Evolutionary conservation across 2,888 invertebrate genomes (phyloP), one percentile per base, ranked within the genome.

Genomic region (Drosophila incognita): DNA sequence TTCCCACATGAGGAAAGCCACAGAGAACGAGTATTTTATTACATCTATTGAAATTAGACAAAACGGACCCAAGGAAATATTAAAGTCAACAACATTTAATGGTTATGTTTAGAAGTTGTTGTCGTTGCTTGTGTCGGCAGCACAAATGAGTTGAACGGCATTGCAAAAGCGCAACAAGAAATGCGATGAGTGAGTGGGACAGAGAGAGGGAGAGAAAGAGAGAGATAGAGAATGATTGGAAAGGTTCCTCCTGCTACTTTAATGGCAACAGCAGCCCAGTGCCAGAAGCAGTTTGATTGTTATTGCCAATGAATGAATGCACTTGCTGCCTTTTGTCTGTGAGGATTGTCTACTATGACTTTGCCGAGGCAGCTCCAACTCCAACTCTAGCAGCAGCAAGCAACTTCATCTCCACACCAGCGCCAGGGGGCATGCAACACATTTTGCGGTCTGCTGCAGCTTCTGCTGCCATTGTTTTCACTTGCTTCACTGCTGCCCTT

Each of bases 231-330:
- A 21, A 21, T 21, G 56, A 33, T 42, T 51, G 65, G 36, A 57
- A 53, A 52, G 53, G 42, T 48, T 48, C 11, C 56, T 21, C 13
- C 54, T 31, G n/a, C 51, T 35, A 27, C 27, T 18, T 27, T 42
- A 49, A 56, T 70, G 66, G 63, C 57, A 59, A 51, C 54, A 60
- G 68, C 66, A 59, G 65, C 61, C 69, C 81, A 80, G 73, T 83
- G 90, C 82, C 82, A 88, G 77, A 85, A 88, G 82, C 87, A 90
- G 77, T 74, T 82, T 84, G 83, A 90, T 82, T 86, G 87, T 90
- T 87, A 87, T 88, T 77, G 91, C 89, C 90, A 90, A 89, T 87
- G 81, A 91, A 91, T 83, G 81, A 84, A 88, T 90, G 84, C 83
- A 90, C 82, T 83, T 82, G 83, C 86, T 81, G 79, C 51, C 75